Percentiles rank a stretch among this genome's conserved stretches.
Conservation (phyloP, 1,140 invertebrate species). For the Diachasmimorpha longicaudata region DNA sequence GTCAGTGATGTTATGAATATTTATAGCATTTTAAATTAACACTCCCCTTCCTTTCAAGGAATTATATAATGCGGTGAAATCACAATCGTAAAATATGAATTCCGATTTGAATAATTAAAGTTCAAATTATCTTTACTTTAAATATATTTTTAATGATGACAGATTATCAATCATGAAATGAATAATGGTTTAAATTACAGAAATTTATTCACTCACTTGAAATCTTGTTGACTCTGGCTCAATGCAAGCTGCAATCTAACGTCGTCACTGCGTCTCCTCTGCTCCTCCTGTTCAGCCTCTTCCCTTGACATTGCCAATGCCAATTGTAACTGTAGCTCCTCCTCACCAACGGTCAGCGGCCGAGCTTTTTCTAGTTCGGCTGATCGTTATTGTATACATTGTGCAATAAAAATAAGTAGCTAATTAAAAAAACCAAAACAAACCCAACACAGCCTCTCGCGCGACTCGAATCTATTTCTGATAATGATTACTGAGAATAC, state of each 20-base stretch:
- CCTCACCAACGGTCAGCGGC: slow-evolving; percentile 95
- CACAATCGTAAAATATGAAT: no score
- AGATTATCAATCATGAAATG: no score
- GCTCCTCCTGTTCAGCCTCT: slow-evolving; percentile 96
- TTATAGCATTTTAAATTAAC: no score
- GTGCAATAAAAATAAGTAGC: slow-evolving; percentile 26
- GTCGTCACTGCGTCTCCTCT: slow-evolving; percentile 90
- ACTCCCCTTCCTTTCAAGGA: no score
- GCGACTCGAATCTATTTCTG: background rate
- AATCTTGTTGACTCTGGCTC: slow-evolving; percentile 91
- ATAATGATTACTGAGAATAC: background rate
- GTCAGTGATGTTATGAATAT: no score
- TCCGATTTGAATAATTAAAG: no score
- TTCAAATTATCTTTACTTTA: no score
- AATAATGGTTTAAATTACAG: background rate
- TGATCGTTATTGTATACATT: slow-evolving; percentile 37
- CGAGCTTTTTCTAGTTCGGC: slow-evolving; percentile 91
- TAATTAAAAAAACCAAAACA: slow-evolving; percentile 31
- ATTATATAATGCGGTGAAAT: no score
- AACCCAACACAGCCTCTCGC: slow-evolving; percentile 16
- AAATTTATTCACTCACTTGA: slow-evolving; percentile 67
- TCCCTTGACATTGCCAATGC: slow-evolving; percentile 98
- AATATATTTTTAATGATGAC: no score
- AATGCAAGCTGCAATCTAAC: slow-evolving; percentile 92
- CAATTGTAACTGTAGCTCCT: slow-evolving; percentile 96